Base-by-base conservation (phyloP, 1,140 invertebrate genomes). In the Temnothorax nylanderi region DNA sequence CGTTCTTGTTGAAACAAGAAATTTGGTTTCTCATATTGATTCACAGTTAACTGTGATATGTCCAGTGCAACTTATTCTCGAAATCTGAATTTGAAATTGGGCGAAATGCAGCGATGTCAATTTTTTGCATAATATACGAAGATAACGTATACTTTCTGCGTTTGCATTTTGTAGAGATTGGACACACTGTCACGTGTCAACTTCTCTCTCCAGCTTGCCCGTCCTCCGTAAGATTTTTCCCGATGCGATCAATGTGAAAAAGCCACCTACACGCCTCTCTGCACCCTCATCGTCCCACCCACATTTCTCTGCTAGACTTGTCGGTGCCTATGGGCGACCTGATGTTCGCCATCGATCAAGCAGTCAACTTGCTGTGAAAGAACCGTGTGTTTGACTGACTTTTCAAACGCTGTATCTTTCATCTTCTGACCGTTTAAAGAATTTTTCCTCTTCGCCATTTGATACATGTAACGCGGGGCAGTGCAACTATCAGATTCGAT, bases 201-300 rank as follows among this genome's bases (percentile, higher is more conserved):
- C 64, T 84, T 65, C 21, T 64, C 62, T 54, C 0, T 26, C 26
- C n/a, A 16, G 34, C 34, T 58, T 64, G 37, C 47, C 72, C 58
- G 51, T 85, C 32, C 78, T 85, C 37, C 62, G 51, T 90, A 80
- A 85, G 80, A 67, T n/a, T 88, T 80, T 85, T 77, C 75, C 37
- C 41, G 67, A 91, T 89, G 74, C 87, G 74, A 87, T 90, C 81
- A 81, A 88, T 89, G 26, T 26, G 87, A 93, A 91, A 93, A 91
- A 91, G 90, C 87, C 90, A 89, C 91, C 92, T 77, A 91, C 92
- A 88, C 76, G 69, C 51, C 86, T 85, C 87, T 92, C 87, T 26
- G 26, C 26, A 92, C 92, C 90, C 90, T 92, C 88, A 72, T 90
- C 88, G 85, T 94, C 93, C 91, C 91, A 92, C 93, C 93, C 87